Evolutionary conservation across 1,140 invertebrate genomes (phyloP), one percentile per base, ranked within the genome.

Genomic region (Brachionus sp.): DNA sequence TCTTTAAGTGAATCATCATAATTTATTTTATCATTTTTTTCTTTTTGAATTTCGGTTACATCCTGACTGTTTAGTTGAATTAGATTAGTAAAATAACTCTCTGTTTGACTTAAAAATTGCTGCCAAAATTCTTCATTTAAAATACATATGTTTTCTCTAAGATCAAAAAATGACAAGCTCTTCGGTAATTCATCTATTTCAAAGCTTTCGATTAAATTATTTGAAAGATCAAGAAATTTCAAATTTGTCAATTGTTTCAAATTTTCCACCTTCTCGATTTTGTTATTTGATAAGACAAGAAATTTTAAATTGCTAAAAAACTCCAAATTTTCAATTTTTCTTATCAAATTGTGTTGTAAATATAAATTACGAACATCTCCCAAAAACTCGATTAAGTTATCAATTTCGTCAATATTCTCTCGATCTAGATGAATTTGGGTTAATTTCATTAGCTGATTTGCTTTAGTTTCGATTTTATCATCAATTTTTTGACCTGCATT

Each of bases 211-310:
- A 80, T 80, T 35, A 42, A 13, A 25, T 62, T 80, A 62, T 16
- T 16, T 10, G 77, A 80, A 5, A 80, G n/a, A 42, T 80, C 77
- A 37, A 80, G 5, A 7, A 62, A 39, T 39, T 66, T 62, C 3
- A 80, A 25, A 33, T 62, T 62, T 9, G 0, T 12, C 16, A 80
- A 37, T 13, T 19, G 46, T 13, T 93, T 90, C 84, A 95, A 90
- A 90, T 97, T 96, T 88, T 96, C 93, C 84, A 97, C 93, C 86
- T 91, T 93, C 4, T 88, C 90, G 25, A 98, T 92, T 84, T 91
- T 91, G 88, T 98, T 98, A 84, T 95, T 91, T 70, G 94, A 93
- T 1, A 98, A 88, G 89, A 97, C 96, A 3, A 98, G 86, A 0
- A 93, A 95, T 86, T 95, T 93, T 37, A 98, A 88, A 70, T 92